These are phyloP conservation scores for Protobothrops mucrosquamatus DNA, from an alignment of 2,113 vertebrate species.

Conservation along the genomic window DNA sequence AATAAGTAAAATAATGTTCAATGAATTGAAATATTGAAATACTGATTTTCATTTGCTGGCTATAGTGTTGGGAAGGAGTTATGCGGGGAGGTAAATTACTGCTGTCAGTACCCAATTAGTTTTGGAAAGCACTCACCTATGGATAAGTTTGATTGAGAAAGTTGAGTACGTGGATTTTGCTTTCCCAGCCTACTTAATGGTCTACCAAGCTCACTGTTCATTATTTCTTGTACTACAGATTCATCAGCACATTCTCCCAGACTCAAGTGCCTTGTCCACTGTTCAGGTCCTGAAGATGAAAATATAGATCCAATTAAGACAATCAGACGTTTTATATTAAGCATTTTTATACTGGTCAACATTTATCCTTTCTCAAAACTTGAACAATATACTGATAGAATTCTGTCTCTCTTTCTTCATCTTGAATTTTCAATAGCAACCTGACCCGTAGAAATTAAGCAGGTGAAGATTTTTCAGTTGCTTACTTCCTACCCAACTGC, in stretches of 20 bases:
- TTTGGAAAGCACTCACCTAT: slow-evolving; percentile 38
- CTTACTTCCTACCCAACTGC: neutral
- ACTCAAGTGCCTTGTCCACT: slow-evolving; percentile 62
- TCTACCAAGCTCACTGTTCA: neutral
- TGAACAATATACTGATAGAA: neutral
- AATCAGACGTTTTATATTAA: neutral
- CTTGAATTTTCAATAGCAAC: neutral
- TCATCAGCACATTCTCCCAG: slow-evolving; percentile 46
- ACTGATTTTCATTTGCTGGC: neutral
- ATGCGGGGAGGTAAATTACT: neutral
- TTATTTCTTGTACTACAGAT: slow-evolving; percentile 24
- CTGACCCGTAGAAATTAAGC: neutral
- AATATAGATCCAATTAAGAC: neutral
- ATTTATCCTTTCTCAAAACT: neutral
- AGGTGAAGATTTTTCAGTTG: neutral
- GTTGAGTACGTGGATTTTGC: neutral
- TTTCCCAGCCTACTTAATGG: neutral
- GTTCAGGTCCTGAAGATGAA: slow-evolving; percentile 55
- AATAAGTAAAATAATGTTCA: neutral
- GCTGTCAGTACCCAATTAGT: neutral
- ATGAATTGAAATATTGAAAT: neutral
- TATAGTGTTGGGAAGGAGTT: neutral
- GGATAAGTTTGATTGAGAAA: neutral
- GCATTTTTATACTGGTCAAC: neutral
- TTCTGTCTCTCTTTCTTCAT: neutral